Evolutionary conservation across 2,888 invertebrate species (phyloP).

Genomic region (Parapristionchus giblindavisi): DNA sequence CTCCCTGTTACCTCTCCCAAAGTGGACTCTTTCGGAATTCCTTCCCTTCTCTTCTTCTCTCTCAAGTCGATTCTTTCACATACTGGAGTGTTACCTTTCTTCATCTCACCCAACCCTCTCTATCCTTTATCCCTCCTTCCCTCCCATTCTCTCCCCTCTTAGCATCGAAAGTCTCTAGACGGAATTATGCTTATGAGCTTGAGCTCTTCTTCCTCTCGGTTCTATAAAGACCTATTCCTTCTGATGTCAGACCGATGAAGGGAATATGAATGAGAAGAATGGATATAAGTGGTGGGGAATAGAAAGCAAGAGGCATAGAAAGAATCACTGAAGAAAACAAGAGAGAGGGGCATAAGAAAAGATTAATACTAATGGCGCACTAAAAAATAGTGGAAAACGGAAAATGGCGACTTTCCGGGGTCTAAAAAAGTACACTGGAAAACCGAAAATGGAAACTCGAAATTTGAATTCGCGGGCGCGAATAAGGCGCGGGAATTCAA

Average conservation of each 20-base stretch:
- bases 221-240: constrained; percentile 2
- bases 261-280: background rate
- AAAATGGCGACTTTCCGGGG: no score
- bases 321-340: background rate
- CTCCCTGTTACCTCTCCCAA: background rate
- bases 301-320: background rate
- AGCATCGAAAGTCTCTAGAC: no score
- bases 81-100: background rate
- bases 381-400: constrained; percentile 18
- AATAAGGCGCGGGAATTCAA: no score
- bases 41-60: background rate
- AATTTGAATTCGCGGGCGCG: no score
- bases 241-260: background rate
- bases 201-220: background rate
- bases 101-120: background rate
- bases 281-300: background rate
- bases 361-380: constrained; percentile 17
- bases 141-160: background rate
- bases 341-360: background rate
- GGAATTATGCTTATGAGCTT: background rate
- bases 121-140: background rate
- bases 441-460: no score
- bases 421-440: no score
- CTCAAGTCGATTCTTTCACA: background rate
- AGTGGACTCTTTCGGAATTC: background rate